phyloP scores from a whole-genome alignment of 2,888 invertebrate species.

The Rutpela maculata region DNA sequence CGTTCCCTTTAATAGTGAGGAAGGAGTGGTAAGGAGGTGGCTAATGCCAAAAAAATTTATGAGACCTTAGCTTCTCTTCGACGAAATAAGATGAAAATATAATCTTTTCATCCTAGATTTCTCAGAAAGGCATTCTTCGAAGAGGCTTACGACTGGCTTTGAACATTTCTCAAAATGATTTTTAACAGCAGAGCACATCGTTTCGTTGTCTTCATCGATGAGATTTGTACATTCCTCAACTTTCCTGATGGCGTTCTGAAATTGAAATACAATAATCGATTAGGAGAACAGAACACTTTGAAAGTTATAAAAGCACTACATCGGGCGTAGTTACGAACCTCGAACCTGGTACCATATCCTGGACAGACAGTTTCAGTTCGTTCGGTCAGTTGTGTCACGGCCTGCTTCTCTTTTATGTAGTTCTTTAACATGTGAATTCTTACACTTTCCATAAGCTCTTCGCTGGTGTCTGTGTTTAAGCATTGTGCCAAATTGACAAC shows the following conservation, averaged over 20 bases:
- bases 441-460: conserved; percentile 36
- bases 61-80: no score
- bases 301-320: no score
- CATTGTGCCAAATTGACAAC: conserved; percentile 25
- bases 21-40: no score
- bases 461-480: conserved; percentile 28
- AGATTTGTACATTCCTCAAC: conserved; percentile 50
- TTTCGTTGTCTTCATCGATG: conserved; percentile 57
- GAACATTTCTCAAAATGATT: conserved; percentile 56
- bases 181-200: conserved; percentile 56
- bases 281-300: background rate
- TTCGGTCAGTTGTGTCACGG: conserved; percentile 37
- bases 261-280: conserved; percentile 25
- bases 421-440: conserved; percentile 41
- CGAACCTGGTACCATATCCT: conserved; percentile 51
- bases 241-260: conserved; percentile 52
- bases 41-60: no score
- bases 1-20: no score
- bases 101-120: no score
- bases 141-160: conserved; percentile 52
- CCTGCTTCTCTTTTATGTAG: conserved; percentile 45
- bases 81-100: no score
- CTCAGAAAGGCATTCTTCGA: conserved; percentile 60
- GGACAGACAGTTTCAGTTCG: conserved; percentile 52
- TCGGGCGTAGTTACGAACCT: conserved; percentile 42